Evolutionary conservation across 2,888 invertebrate genomes (phyloP).

Genomic region (Siphlonurus alternatus): DNA sequence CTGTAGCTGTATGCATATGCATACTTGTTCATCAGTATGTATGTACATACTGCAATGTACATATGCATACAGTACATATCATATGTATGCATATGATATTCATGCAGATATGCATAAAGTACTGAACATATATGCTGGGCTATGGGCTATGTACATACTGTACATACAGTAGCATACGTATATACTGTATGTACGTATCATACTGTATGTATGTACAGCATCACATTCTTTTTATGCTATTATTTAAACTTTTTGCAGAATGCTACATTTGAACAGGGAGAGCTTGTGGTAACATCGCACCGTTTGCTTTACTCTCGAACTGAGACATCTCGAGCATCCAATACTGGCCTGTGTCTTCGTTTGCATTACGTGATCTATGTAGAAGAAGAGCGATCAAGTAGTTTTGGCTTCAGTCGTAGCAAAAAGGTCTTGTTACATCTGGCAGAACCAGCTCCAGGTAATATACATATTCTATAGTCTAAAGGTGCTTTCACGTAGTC

Average conservation of each 20-base stretch:
- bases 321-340: constrained; percentile 51
- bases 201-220: too few relatives aligned
- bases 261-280: constrained; percentile 66
- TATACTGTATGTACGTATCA: too few relatives aligned
- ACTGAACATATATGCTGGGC: too few relatives aligned
- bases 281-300: constrained; percentile 67
- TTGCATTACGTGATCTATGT: constrained; percentile 54
- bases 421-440: constrained; percentile 64
- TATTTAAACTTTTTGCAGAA: constrained; percentile 36
- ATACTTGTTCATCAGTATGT: too few relatives aligned
- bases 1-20: too few relatives aligned
- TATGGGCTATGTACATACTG: too few relatives aligned
- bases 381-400: constrained; percentile 64
- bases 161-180: too few relatives aligned
- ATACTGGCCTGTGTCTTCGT: constrained; percentile 49
- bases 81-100: too few relatives aligned
- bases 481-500: too few relatives aligned
- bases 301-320: constrained; percentile 68
- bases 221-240: too few relatives aligned
- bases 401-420: constrained; percentile 65
- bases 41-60: constrained; percentile 2
- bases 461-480: constrained; percentile 2
- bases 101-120: too few relatives aligned
- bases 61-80: background rate
- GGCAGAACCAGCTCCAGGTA: constrained; percentile 42